phyloP scores from a whole-genome alignment of 1,140 invertebrate species.

The Propsilocerus akamusi region DNA sequence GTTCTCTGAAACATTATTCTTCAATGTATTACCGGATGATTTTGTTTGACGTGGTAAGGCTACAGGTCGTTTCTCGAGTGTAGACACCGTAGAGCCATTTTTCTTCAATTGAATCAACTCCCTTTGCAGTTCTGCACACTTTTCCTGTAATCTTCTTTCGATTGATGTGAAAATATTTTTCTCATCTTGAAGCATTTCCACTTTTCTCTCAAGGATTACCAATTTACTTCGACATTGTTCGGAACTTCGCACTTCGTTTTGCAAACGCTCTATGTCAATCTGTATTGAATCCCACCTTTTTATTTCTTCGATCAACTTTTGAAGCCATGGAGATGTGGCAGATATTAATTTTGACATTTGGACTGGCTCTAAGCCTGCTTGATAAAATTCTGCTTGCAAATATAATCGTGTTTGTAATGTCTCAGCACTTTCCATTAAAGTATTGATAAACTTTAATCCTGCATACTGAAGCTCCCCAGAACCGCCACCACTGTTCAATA shows the following conservation, averaged over 20 bases:
- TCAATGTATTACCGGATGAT: slow-evolving; percentile 20
- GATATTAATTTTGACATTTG: slow-evolving; percentile 48
- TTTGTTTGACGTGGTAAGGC: slow-evolving; percentile 19
- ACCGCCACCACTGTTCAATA: slow-evolving; percentile 52
- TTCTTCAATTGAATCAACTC: slow-evolving; percentile 28
- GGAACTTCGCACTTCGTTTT: slow-evolving; percentile 19
- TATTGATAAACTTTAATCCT: slow-evolving; percentile 70
- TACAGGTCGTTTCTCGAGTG: slow-evolving; percentile 18
- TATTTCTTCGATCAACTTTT: slow-evolving; percentile 41
- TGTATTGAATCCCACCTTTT: slow-evolving; percentile 47
- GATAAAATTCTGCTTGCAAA: slow-evolving; percentile 73
- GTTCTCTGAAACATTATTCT: slow-evolving; percentile 41
- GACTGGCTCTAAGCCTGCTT: slow-evolving; percentile 58
- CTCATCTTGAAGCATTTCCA: slow-evolving; percentile 62
- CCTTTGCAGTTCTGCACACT: slow-evolving; percentile 44
- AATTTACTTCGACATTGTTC: slow-evolving; percentile 30
- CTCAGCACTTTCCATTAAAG: slow-evolving; percentile 54
- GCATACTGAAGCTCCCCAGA: slow-evolving; percentile 53
- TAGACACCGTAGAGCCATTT: slow-evolving; percentile 5
- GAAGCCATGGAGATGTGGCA: slow-evolving; percentile 27
- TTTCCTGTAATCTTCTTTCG: slow-evolving; percentile 56
- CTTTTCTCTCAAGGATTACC: slow-evolving; percentile 42
- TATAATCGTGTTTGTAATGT: slow-evolving; percentile 60
- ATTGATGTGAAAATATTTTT: slow-evolving; percentile 53
- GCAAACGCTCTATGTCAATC: slow-evolving; percentile 43